These are phyloP conservation scores for Musca domestica DNA, from an alignment of 1,140 invertebrate species.

Conservation along the genomic window DNA sequence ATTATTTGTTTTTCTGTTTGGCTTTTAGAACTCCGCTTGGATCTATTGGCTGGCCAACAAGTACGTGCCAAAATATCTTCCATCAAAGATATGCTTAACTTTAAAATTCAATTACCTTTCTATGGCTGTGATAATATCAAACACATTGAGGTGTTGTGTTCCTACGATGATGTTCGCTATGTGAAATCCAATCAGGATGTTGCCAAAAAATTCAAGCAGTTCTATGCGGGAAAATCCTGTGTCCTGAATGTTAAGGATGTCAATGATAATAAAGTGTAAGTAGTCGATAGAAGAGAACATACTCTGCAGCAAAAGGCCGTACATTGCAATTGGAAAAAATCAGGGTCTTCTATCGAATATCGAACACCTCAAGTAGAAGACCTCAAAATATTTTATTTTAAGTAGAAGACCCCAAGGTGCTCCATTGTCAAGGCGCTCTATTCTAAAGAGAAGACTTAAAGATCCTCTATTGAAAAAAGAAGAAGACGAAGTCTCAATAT, in stretches of 20 bases:
- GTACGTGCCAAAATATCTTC: conserved; percentile 43
- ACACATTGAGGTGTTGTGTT: conserved; percentile 42
- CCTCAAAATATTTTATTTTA: too few species aligned
- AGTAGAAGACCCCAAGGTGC: too few species aligned
- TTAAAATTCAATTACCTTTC: conserved; percentile 45
- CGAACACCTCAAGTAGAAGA: too few species aligned
- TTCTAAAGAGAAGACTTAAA: too few species aligned
- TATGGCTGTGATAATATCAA: conserved; percentile 27
- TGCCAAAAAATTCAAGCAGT: conserved; percentile 41
- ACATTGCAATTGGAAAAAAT: too few species aligned
- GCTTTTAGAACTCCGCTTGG: conserved; percentile 37
- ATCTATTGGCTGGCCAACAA: conserved; percentile 46
- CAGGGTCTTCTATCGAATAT: too few species aligned
- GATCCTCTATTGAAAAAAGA: too few species aligned
- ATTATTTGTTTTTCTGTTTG: neutral
- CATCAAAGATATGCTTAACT: conserved; percentile 45
- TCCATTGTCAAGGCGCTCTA: too few species aligned
- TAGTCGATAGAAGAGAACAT: too few species aligned
- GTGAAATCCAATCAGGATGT: conserved; percentile 48
- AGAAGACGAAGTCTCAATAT: too few species aligned
- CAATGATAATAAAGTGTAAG: conserved; percentile 51
- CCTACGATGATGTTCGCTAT: conserved; percentile 45
- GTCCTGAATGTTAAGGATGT: conserved; percentile 45
- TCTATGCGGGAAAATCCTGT: conserved; percentile 47
- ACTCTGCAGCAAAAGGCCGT: too few species aligned